A percentile compares a stretch with the other conserved stretches of the same genome.
phyloP scores from a whole-genome alignment of 2,797 vertebrate species.

The Platyrinchus mystaceus region DNA sequence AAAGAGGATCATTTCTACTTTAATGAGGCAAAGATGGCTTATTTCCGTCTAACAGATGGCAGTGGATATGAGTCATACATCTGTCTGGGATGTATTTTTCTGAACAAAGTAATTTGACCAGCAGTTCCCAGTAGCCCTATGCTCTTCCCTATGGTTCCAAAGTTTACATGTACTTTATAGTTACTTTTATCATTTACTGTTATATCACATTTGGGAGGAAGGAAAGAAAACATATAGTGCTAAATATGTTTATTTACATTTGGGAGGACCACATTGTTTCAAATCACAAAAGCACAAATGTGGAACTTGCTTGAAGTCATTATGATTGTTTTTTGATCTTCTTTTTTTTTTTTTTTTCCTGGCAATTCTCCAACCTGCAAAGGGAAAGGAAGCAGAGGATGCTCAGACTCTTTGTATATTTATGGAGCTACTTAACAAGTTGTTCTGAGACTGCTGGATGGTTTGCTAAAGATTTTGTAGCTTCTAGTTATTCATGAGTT shows the following conservation, averaged over 20 bases:
- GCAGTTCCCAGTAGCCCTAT: neutral
- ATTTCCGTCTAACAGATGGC: constrained; percentile 37
- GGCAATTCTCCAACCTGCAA: neutral
- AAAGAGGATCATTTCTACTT: constrained; percentile 53
- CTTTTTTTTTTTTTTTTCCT: neutral
- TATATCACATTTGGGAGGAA: neutral
- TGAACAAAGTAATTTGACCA: constrained; percentile 6
- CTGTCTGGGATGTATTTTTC: constrained; percentile 23
- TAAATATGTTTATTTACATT: neutral
- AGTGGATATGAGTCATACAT: constrained; percentile 32
- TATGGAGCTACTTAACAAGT: neutral
- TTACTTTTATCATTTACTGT: neutral
- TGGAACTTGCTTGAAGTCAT: neutral
- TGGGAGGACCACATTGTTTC: neutral
- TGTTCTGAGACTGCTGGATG: neutral
- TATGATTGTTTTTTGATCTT: neutral
- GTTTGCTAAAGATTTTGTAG: neutral
- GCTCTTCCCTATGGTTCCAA: neutral
- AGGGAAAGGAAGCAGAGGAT: neutral
- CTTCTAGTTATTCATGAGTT: neutral
- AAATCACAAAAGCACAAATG: neutral
- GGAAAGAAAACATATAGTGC: neutral
- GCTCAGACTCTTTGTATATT: neutral
- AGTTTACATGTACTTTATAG: neutral
- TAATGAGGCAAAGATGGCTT: constrained; percentile 59